These are phyloP conservation scores for Epirrita christyi DNA, from an alignment of 2,888 invertebrate species.

Conservation along the genomic window DNA sequence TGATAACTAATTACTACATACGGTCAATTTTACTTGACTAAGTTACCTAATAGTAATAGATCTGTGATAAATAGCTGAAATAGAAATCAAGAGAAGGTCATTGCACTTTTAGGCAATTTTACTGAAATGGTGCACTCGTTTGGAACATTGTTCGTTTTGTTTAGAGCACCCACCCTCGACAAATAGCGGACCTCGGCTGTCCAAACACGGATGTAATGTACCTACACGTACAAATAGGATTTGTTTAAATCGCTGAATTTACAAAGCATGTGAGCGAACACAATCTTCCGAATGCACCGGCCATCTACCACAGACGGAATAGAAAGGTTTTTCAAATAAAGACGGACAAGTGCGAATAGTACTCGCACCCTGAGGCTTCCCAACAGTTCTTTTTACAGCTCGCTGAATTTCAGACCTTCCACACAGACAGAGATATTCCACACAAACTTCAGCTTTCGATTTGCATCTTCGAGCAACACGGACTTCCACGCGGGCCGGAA, in stretches of 20 bases:
- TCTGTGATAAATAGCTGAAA: conserved; percentile 28
- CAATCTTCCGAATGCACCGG: conserved; percentile 5
- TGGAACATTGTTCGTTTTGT: conserved; percentile 62
- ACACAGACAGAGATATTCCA: no score
- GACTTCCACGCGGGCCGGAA: no score
- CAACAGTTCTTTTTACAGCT: no score
- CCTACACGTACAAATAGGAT: conserved; percentile 33
- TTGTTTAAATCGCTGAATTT: conserved; percentile 33
- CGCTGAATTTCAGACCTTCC: no score
- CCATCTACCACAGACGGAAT: not conserved
- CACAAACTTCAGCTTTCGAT: no score
- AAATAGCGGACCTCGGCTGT: conserved; percentile 29
- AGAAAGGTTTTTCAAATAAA: conserved; percentile 8
- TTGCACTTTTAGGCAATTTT: conserved; percentile 70
- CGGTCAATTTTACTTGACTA: no score
- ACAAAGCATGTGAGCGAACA: conserved; percentile 18
- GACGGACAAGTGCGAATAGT: not conserved
- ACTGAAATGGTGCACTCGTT: conserved; percentile 52
- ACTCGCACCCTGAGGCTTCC: not conserved
- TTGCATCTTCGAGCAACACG: no score
- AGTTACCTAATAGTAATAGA: no score
- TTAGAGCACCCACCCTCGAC: conserved; percentile 37
- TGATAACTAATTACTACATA: no score
- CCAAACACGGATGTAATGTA: conserved; percentile 34
- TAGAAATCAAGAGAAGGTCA: conserved; percentile 67